A percentile compares a stretch with the other conserved stretches of the same genome.
Evolutionary conservation across 1,140 invertebrate genomes (phyloP).

Genomic region (Sinonovacula constricta): DNA sequence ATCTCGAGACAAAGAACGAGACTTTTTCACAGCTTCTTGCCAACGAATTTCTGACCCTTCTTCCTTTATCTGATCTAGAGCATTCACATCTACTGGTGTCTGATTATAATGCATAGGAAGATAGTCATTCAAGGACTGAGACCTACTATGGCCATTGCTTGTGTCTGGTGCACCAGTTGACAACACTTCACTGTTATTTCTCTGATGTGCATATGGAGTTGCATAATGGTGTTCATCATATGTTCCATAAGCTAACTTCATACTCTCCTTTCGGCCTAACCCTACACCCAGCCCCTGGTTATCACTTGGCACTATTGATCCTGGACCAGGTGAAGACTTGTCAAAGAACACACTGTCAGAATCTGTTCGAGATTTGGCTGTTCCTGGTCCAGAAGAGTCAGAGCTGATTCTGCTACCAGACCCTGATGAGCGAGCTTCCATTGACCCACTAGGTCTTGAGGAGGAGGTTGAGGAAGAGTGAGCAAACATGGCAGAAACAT

Average conservation of each 20-base stretch:
- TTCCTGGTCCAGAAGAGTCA: slow-evolving; percentile 33
- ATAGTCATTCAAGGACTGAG: slow-evolving; percentile 60
- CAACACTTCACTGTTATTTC: slow-evolving; percentile 56
- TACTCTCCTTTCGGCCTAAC: slow-evolving; percentile 61
- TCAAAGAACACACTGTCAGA: slow-evolving; percentile 59
- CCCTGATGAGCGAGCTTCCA: slow-evolving; percentile 43
- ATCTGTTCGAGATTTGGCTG: slow-evolving; percentile 30
- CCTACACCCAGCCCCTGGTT: slow-evolving; percentile 3
- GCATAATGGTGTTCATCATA: slow-evolving; percentile 61
- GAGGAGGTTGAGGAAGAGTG: slow-evolving; percentile 35
- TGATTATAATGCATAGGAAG: slow-evolving; percentile 57
- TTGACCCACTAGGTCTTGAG: slow-evolving; percentile 33
- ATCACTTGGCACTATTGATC: slow-evolving; percentile 6
- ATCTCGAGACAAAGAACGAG: slow-evolving; percentile 29
- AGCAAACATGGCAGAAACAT: slow-evolving; percentile 4
- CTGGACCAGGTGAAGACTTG: slow-evolving; percentile 13
- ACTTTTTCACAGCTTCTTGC: slow-evolving; percentile 53
- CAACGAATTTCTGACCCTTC: slow-evolving; percentile 58
- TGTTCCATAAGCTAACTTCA: slow-evolving; percentile 71
- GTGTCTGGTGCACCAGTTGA: slow-evolving; percentile 14
- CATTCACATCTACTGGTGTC: slow-evolving; percentile 46
- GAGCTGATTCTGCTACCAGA: slow-evolving; percentile 42
- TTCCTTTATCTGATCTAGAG: slow-evolving; percentile 66
- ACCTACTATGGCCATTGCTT: slow-evolving; percentile 47
- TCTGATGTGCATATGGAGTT: slow-evolving; percentile 37